Evolutionary conservation across 2,113 vertebrate genomes (phyloP).

Genomic region (Hydropotes inermis): DNA sequence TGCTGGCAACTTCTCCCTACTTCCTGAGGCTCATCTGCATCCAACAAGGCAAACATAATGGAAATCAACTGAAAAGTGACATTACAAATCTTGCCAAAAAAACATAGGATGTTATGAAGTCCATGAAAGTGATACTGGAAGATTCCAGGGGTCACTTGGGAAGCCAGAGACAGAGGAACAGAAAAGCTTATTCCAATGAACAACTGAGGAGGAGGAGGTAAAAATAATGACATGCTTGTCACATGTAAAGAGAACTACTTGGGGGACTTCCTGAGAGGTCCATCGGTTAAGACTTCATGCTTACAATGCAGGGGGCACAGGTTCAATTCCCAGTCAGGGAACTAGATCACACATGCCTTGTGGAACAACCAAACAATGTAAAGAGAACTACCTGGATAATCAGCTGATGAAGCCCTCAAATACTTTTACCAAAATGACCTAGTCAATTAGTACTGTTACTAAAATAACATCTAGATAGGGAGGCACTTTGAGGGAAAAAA

Average conservation of each 20-base stretch:
- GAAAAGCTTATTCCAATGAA: neutral
- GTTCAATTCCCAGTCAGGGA: neutral
- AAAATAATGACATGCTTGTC: neutral
- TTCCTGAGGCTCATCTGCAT: neutral
- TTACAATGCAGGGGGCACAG: neutral
- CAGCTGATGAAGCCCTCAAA: neutral
- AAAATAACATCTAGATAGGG: neutral
- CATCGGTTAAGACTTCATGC: neutral
- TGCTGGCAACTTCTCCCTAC: neutral
- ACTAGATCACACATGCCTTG: neutral
- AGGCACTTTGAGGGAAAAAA: neutral
- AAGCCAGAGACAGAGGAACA: neutral
- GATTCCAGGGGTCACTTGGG: neutral
- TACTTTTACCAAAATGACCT: neutral
- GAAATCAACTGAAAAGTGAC: neutral
- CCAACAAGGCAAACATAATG: neutral
- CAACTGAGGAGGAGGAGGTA: neutral
- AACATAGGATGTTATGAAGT: neutral
- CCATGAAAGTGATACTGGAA: neutral
- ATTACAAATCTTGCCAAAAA: neutral
- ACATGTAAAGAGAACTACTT: neutral
- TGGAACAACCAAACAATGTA: neutral
- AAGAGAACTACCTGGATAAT: neutral
- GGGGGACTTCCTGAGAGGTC: neutral
- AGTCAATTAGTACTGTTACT: neutral